Evolutionary conservation across 2,888 invertebrate genomes (phyloP).

Genomic region (Crepidodera aurea): DNA sequence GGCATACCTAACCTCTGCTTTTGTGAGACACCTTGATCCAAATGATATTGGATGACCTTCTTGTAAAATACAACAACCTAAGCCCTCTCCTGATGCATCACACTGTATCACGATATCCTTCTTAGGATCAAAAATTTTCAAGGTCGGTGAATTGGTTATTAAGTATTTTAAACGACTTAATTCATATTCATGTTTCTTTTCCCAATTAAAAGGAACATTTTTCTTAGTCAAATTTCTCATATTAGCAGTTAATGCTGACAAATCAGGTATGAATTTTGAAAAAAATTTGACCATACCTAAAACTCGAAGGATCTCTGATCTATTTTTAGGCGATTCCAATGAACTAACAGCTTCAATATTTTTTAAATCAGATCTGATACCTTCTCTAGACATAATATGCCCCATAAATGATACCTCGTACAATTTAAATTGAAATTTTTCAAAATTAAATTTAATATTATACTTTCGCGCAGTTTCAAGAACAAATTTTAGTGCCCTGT

Average conservation of each 20-base stretch:
- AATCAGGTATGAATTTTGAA: conserved; percentile 39
- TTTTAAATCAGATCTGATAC: conserved; percentile 28
- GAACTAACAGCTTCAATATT: conserved; percentile 34
- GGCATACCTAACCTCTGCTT: conserved; percentile 43
- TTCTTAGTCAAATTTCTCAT: conserved; percentile 36
- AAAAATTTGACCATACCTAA: conserved; percentile 40
- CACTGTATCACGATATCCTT: conserved; percentile 29
- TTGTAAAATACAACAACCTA: conserved; percentile 37
- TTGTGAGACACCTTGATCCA: conserved; percentile 35
- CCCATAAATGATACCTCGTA: conserved; percentile 34
- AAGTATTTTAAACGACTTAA: conserved; percentile 4
- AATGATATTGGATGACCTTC: conserved; percentile 37
- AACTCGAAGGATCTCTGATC: conserved; percentile 33
- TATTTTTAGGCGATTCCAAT: conserved; percentile 30
- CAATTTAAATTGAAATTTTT: conserved; percentile 40
- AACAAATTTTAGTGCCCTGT: conserved; percentile 30
- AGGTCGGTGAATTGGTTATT: conserved; percentile 11
- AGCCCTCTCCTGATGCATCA: conserved; percentile 34
- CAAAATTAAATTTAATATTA: conserved; percentile 41
- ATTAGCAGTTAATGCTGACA: conserved; percentile 29
- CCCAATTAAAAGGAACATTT: conserved; percentile 31
- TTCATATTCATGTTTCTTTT: conserved; percentile 4
- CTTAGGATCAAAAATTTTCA: conserved; percentile 36
- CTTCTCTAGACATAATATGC: conserved; percentile 29
- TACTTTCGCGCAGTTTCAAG: conserved; percentile 32